Percentiles rank a stretch among this genome's conserved stretches.
These are phyloP conservation scores for Sinocyclocheilus rhinocerous DNA, from an alignment of 2,113 vertebrate genomes.

Conservation along the genomic window DNA sequence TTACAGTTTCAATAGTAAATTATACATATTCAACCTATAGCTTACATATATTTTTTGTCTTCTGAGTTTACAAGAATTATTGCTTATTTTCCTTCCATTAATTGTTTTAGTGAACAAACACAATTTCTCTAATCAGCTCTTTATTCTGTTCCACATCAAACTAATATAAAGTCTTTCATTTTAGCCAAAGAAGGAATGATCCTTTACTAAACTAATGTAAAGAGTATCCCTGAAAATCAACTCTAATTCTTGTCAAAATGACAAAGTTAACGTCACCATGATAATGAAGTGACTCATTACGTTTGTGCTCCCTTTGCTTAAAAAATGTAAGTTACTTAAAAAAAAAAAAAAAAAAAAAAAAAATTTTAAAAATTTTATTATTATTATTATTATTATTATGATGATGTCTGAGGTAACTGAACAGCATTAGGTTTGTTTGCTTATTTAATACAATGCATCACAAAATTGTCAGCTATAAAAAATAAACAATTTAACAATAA, in stretches of 20 bases:
- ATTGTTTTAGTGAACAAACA: background rate
- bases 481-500: too few species aligned
- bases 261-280: background rate
- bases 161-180: background rate
- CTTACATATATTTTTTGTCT: background rate
- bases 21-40: background rate
- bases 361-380: too few species aligned
- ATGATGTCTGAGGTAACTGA: too few species aligned
- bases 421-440: too few species aligned
- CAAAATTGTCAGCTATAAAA: too few species aligned
- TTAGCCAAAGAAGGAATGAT: background rate
- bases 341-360: too few species aligned
- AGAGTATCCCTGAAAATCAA: background rate
- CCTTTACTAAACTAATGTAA: background rate
- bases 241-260: background rate
- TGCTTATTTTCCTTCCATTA: background rate
- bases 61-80: background rate
- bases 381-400: too few species aligned
- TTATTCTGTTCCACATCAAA: background rate
- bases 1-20: background rate
- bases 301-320: background rate
- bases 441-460: too few species aligned
- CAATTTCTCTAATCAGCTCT: background rate
- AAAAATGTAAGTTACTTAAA: too few species aligned
- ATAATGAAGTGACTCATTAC: background rate